Conservation (phyloP, 1,140 invertebrate species). For the Solenopsis invicta region DNA sequence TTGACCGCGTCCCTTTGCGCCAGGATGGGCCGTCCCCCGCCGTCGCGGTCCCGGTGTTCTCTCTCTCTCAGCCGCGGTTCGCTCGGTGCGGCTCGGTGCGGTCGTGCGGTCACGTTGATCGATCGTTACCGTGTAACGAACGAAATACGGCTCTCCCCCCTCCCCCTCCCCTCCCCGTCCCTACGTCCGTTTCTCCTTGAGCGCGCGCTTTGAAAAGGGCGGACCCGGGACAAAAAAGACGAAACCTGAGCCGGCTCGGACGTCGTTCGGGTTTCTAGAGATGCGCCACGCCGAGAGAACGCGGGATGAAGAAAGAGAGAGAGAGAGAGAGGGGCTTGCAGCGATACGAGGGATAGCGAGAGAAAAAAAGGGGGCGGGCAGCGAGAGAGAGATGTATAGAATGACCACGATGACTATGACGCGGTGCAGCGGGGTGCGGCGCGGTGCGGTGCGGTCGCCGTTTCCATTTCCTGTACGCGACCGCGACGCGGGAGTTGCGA, state of each 20-base stretch:
- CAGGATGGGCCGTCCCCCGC: constrained; percentile 50
- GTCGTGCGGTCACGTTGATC: constrained; percentile 78
- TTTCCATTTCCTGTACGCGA: constrained; percentile 66
- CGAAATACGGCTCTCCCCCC: constrained; percentile 71
- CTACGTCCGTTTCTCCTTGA: constrained; percentile 75
- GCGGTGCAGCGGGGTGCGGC: neutral
- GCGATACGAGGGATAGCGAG: constrained; percentile 10
- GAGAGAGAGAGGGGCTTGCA: neutral
- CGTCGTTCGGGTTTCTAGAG: constrained; percentile 69
- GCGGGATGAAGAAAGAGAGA: neutral
- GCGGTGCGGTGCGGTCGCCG: constrained; percentile 7
- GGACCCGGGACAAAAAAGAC: constrained; percentile 75
- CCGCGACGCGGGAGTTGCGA: constrained; percentile 40
- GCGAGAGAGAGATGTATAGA: constrained; percentile 22
- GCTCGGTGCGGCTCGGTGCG: constrained; percentile 73
- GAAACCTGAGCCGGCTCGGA: constrained; percentile 71
- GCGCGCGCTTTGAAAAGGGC: constrained; percentile 77
- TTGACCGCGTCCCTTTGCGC: constrained; percentile 65
- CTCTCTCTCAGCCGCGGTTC: constrained; percentile 48
- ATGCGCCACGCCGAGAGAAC: constrained; percentile 56
- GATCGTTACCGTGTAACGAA: constrained; percentile 78
- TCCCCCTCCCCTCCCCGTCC: neutral
- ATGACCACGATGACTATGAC: constrained; percentile 57
- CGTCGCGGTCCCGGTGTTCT: constrained; percentile 18
- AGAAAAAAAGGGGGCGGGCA: constrained; percentile 5